These are phyloP conservation scores for Acanthosoma haemorrhoidale DNA, from an alignment of 2,888 invertebrate species.

Conservation along the genomic window DNA sequence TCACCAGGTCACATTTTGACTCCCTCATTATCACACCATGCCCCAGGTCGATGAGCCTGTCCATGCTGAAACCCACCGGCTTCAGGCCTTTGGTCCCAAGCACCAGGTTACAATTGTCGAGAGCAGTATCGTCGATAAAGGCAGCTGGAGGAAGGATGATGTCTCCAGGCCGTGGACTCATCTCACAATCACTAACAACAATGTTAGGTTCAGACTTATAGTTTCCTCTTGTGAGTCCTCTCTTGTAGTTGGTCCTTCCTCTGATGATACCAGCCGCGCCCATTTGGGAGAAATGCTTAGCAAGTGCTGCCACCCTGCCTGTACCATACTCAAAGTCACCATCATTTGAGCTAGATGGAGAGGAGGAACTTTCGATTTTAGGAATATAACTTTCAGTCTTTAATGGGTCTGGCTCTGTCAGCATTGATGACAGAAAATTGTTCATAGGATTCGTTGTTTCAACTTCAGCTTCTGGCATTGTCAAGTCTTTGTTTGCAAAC, in stretches of 20 bases:
- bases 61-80: constrained; percentile 42
- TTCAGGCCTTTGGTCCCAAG: constrained; percentile 40
- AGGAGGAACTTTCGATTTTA: constrained; percentile 43
- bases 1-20: constrained; percentile 32
- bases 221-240: constrained; percentile 30
- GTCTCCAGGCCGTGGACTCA: constrained; percentile 37
- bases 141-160: constrained; percentile 38
- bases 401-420: constrained; percentile 43
- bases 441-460: constrained; percentile 31
- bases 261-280: constrained; percentile 47
- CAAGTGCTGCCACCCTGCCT: constrained; percentile 64
- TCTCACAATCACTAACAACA: constrained; percentile 27
- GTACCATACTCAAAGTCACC: constrained; percentile 51
- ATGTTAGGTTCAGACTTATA: constrained; percentile 47
- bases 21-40: constrained; percentile 39
- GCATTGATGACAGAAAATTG: constrained; percentile 38
- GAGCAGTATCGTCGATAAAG: constrained; percentile 32
- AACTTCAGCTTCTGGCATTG: background rate
- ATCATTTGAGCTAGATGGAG: constrained; percentile 30
- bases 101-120: constrained; percentile 34
- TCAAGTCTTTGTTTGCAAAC: constrained; percentile 39
- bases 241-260: constrained; percentile 39
- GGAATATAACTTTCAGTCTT: constrained; percentile 24
- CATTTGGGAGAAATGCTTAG: constrained; percentile 58
- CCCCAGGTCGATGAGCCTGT: constrained; percentile 40